phyloP scores from a whole-genome alignment of 1,140 invertebrate genomes.

The Trachelipus rathkii region DNA sequence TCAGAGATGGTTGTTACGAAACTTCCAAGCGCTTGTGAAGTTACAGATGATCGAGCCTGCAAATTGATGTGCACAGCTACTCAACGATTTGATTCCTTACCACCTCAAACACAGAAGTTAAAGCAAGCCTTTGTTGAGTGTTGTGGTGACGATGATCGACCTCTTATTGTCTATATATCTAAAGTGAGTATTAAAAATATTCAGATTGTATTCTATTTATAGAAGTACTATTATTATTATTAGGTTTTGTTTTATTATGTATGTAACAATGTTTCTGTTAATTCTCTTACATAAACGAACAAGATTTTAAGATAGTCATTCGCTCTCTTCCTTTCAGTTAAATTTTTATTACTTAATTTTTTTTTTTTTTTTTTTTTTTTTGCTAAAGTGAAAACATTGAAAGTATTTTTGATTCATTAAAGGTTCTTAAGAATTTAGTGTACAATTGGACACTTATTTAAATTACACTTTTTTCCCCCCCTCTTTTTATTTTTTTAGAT shows the following conservation, averaged over 20 bases:
- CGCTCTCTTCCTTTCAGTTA: too few relatives aligned
- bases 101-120: slow-evolving; percentile 64
- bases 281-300: too few relatives aligned
- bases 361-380: too few relatives aligned
- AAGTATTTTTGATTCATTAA: too few relatives aligned
- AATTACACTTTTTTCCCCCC: too few relatives aligned
- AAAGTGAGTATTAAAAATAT: slow-evolving; percentile 55
- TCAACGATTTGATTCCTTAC: slow-evolving; percentile 64
- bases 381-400: too few relatives aligned
- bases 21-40: slow-evolving; percentile 72
- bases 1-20: slow-evolving; percentile 70
- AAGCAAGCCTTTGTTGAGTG: slow-evolving; percentile 73
- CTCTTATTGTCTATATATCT: slow-evolving; percentile 86
- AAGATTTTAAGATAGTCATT: too few relatives aligned
- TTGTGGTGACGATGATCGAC: slow-evolving; percentile 60
- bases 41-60: slow-evolving; percentile 72
- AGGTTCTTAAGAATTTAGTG: too few relatives aligned
- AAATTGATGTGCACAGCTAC: slow-evolving; percentile 68
- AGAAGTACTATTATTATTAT: slow-evolving; percentile 5
- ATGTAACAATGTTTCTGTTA: too few relatives aligned
- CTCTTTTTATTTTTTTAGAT: not conserved
- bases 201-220: too few relatives aligned
- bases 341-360: too few relatives aligned
- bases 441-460: too few relatives aligned
- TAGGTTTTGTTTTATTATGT: not conserved